Base-by-base conservation (phyloP, 2,797 vertebrate genomes). In the Anolis apletophallus region DNA sequence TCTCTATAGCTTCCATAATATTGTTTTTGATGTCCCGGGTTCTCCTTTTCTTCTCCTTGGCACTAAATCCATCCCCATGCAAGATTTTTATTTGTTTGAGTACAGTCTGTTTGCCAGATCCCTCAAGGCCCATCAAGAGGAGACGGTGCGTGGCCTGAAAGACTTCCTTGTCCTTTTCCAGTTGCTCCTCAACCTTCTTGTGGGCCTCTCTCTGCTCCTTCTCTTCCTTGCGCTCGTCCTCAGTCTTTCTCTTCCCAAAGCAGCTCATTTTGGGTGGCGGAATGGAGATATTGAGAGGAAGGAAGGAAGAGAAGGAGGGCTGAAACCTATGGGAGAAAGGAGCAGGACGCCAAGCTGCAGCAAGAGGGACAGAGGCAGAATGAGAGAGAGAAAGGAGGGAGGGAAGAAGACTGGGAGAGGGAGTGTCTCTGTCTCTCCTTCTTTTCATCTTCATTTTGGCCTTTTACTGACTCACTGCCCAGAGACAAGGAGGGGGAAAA, bases 101-200 rank as follows among this genome's bases (percentile, higher is more conserved):
- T 6, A 46, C 3, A 3, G 40, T 46, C 3, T 46, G 3, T 46
- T 46, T 46, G 40, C 40, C 40, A 46, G 40, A 46, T 3, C 6
- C 40, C 40, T 46, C 40, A 3, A 46, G 6, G 40, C 98, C 98
- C 95, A 98, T 96, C 88, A 99, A 97, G 88, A 99, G 97, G 93
- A 99, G 98, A 93, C 98, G 97, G 96, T 99, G 98, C 90, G 98
- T 99, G 85, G 98, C 98, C 93, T 98, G 95, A 96, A 98, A 99
- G 93, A 98, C 97, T 97, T 98, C 98, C 96, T 99, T 99, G 97
- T 99, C 98, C 97, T 98, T 98, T 94, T 99, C 98, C 92, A 99
- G 97, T 97, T 99, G 98, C 92, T 98, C 98, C 95, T 99, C 98
- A 93, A 99, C 99, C 96, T 98, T 98, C 95, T 99, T 99, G 97